These are phyloP conservation scores for Beroe ovata DNA, from an alignment of 37 sponge, comb jelly and placozoan species.

Conservation along the genomic window DNA sequence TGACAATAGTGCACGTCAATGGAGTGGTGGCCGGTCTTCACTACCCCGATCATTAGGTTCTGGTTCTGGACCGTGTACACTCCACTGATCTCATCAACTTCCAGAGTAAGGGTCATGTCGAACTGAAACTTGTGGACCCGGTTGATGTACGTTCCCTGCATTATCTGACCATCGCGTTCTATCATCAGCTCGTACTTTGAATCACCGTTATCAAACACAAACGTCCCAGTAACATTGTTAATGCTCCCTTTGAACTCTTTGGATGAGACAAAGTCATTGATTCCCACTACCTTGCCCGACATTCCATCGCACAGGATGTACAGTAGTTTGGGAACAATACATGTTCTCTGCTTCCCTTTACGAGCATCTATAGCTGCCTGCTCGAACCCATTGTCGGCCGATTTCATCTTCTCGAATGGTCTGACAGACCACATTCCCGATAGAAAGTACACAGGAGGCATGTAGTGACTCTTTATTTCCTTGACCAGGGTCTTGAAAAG, in stretches of 20 bases:
- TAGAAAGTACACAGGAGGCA: constrained; percentile 55
- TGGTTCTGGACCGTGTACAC: constrained; percentile 5
- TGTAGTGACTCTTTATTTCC: constrained; percentile 44
- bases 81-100: constrained; percentile 55
- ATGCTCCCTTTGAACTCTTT: constrained; percentile 28
- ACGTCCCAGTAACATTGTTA: constrained; percentile 29
- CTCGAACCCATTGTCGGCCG: neutral
- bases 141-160: constrained; percentile 52
- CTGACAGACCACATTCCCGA: constrained; percentile 63
- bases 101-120: constrained; percentile 31
- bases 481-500: constrained; percentile 25
- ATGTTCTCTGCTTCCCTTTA: neutral
- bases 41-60: constrained; percentile 4
- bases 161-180: constrained; percentile 28
- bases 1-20: constrained; percentile 27
- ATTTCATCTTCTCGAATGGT: neutral
- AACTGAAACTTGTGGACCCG: neutral
- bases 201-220: constrained; percentile 30
- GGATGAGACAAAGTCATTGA: constrained; percentile 53
- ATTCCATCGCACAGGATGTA: constrained; percentile 29
- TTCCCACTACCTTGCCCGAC: constrained; percentile 12
- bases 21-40: constrained; percentile 48
- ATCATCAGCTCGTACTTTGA: constrained; percentile 60
- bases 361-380: constrained; percentile 15
- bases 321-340: constrained; percentile 24